Evolutionary conservation across 2,113 vertebrate genomes (phyloP), one percentile per base, ranked within the genome.

Genomic region (Ammodytes marinus): DNA sequence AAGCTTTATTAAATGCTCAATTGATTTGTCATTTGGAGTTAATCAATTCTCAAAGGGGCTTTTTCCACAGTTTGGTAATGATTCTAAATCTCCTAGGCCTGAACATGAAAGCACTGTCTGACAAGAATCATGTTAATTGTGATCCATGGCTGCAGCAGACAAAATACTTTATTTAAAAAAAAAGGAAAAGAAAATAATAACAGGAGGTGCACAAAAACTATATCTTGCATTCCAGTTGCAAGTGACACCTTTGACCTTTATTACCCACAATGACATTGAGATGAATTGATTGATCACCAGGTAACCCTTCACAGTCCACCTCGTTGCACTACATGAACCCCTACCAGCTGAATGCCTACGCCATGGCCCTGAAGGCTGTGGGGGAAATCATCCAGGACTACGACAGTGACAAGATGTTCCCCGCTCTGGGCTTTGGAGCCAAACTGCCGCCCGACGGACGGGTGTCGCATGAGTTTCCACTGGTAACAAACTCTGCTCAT

Each of bases 331-430:
- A 98, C 93, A 97, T 98, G 97, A 98, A 97, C 80, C 97, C 97
- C 2, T 99, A 97, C 95, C 97, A 98, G 95, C 95, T 97, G 89
- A 99, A 98, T 1, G 97, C 97, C 59, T 98, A 98, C 0, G 95
- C 97, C 19, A 96, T 98, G 96, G 97, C 97, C 0, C 95, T 98
- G 85, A 97, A 96, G 8, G 97, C 97, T 0, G 97, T 98, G 0
- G 97, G 97, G 0, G 97, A 98, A 91, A 97, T 98, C 91, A 98
- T 98, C 89, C 97, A 98, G 92, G 97, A 98, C 92, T 98, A 98
- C 0, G 97, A 97, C 96, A 98, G 97, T 2, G 96, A 98, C 91
- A 98, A 98, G 93, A 97, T 98, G 96, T 98, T 97, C 83, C 97
- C 97, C 0, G 97, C 97, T 13, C 93, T 98, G 3, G 97, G 97